Evolutionary conservation across 2,797 vertebrate species (phyloP), one percentile per base, ranked within the genome.

Genomic region (Leptoclinus maculatus): DNA sequence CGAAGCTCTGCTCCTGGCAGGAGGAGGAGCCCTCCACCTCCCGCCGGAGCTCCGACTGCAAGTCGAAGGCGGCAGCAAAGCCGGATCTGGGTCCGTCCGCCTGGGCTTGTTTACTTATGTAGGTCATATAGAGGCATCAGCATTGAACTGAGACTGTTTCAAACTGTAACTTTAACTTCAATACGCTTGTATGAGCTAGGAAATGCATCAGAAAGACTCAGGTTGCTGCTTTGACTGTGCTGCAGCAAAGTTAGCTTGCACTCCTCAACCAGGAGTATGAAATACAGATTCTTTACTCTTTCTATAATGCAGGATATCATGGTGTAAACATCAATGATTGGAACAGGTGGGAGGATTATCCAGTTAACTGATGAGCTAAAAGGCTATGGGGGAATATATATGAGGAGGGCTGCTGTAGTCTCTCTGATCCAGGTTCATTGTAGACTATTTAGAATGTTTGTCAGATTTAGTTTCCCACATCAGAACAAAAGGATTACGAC

Each of bases 181-280:
- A 68, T 63, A 23, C 19, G 27, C 62, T 71, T 54, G 19, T 14
- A 27, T 38, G 32, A 68, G 53, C 53, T 3, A 59, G 45, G 65
- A 53, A 74, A 58, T 72, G 29, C 53, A 27, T 29, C 66, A 67
- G 67, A 39, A 34, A 62, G 57, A 27, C 77, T 75, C 59, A 23
- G 47, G 66, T 69, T 76, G 66, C 74, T 75, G 66, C 66, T 59
- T 32, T 27, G 21, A 64, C 60, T n/a, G 45, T n/a, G 57, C 38
- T 41, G 56, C 59, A 25, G 17, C 27, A 38, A 47, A 29, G 62
- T 56, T 19, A 45, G 47, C 25, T 2, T 9, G 36, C 21, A 47
- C 16, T 3, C 36, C 54, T 53, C 17, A 58, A 21, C 45, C 25
- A 47, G 53, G 10, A 51, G 45, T 12, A 9, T 25, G 53, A 23